Evolutionary conservation across 1,140 invertebrate species (phyloP), one percentile per base, ranked within the genome.

Genomic region (Hermetia illucens): DNA sequence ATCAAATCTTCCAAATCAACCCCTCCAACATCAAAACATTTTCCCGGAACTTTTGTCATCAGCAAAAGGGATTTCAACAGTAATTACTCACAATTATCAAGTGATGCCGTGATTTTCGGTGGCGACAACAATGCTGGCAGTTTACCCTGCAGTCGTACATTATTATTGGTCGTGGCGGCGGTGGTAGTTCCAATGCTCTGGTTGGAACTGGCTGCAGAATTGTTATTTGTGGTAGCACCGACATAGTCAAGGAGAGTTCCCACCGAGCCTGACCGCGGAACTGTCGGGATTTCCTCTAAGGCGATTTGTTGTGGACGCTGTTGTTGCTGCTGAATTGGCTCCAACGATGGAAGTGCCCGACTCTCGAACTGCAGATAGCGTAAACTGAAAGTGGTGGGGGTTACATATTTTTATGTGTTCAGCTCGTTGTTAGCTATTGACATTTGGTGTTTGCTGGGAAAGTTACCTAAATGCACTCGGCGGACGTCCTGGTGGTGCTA

Each of bases 401-500:
- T 36, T 5, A 15, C 4, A 12, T 21, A 10, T 36, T 15, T 36
- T 3, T 13, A 16, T 16, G 18, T 36, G 22, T 27, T 30, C 22
- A 13, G n/a, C 29, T 3, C 22, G 15, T 8, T 36, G 13, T 36
- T 32, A 21, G 15, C 21, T 8, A 17, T 18, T 29, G 5, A 16
- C n/a, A 15, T 17, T 10, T 36, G 16, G 15, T 16, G 8, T 16
- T 8, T 9, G n/a, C 16, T 10, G 34, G 16, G 16, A 29, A 10
- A 44, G 43, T 63, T 65, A 81, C 76, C 79, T 83, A 52, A 85
- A 82, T 12, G 79, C 71, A 61, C 80, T 84, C 2, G 82, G 79
- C 15, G 84, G 82, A 40, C 84, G 59, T 36, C 74, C 71, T 17
- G 69, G 60, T 44, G 64, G 48, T 34, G 61, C 53, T 21, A 66